These are phyloP conservation scores for Pomatorhinus ruficollis DNA, from an alignment of 2,113 vertebrate genomes.

Conservation along the genomic window DNA sequence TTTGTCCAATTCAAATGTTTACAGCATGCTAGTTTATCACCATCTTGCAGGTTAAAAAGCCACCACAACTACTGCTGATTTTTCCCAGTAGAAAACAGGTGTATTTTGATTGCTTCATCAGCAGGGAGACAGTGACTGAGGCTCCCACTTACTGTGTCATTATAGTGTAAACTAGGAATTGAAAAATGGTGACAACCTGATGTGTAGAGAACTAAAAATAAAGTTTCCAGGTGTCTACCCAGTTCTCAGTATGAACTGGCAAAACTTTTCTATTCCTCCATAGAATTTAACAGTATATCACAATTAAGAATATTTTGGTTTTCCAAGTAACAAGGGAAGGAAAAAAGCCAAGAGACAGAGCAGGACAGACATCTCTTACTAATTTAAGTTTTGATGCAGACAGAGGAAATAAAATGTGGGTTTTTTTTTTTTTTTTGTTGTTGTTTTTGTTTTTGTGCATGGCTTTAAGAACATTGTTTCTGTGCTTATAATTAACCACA, in stretches of 20 bases:
- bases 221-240: constrained; percentile 65
- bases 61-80: constrained; percentile 24
- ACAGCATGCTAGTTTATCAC: constrained; percentile 63
- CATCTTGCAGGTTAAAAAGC: constrained; percentile 67
- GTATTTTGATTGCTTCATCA: constrained; percentile 70
- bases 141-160: constrained; percentile 57
- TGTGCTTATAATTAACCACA: background rate
- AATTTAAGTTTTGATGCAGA: background rate
- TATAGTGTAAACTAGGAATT: constrained; percentile 51
- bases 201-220: constrained; percentile 39
- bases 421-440: background rate
- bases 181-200: constrained; percentile 63
- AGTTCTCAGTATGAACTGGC: background rate
- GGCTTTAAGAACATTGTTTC: background rate
- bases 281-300: background rate
- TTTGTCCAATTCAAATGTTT: constrained; percentile 70
- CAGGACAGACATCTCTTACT: background rate
- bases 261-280: constrained; percentile 1
- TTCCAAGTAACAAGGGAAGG: background rate
- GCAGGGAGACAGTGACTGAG: constrained; percentile 56
- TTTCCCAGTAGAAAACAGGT: constrained; percentile 77
- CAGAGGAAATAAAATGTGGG: background rate
- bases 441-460: background rate
- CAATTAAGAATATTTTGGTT: background rate
- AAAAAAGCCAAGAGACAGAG: background rate